Conservation (phyloP, 2,888 invertebrate species). For the Laothoe populi region DNA sequence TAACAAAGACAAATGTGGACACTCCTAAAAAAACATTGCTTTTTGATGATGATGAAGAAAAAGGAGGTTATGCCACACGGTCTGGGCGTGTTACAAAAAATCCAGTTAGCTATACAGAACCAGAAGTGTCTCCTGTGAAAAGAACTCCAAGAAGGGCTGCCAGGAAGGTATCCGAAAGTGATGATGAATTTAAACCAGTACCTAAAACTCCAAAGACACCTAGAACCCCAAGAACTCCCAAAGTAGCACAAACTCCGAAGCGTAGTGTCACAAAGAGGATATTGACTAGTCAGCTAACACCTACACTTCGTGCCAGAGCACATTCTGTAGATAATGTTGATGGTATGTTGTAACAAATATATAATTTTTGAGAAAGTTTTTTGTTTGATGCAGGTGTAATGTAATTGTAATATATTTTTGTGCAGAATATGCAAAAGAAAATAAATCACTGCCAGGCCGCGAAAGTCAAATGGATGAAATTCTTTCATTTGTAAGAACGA, state of each 20-base stretch:
- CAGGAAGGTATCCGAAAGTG: slow-evolving; percentile 56
- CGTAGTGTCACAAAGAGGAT: slow-evolving; percentile 62
- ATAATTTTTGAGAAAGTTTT: no score
- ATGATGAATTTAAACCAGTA: slow-evolving; percentile 64
- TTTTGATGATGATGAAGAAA: slow-evolving; percentile 61
- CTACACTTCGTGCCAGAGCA: slow-evolving; percentile 63
- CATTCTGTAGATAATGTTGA: slow-evolving; percentile 69
- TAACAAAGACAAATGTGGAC: slow-evolving; percentile 54
- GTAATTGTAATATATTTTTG: neutral
- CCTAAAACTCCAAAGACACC: slow-evolving; percentile 55
- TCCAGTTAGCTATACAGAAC: slow-evolving; percentile 59
- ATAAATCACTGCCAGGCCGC: slow-evolving; percentile 71
- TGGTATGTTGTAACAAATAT: slow-evolving; percentile 51
- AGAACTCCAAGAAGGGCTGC: slow-evolving; percentile 57
- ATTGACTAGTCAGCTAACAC: slow-evolving; percentile 68
- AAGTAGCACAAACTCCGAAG: slow-evolving; percentile 39
- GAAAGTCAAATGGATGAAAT: slow-evolving; percentile 77
- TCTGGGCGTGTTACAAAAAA: slow-evolving; percentile 59
- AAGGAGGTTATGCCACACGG: slow-evolving; percentile 43
- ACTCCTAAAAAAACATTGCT: slow-evolving; percentile 69
- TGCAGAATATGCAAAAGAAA: slow-evolving; percentile 63
- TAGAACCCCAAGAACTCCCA: slow-evolving; percentile 40
- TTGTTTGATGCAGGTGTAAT: no score
- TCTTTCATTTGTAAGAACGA: slow-evolving; percentile 71
- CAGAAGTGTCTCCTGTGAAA: slow-evolving; percentile 61